A percentile compares a stretch with the other conserved stretches of the same genome.
phyloP scores from a whole-genome alignment of 1,140 invertebrate genomes.

The Listronotus oregonensis region DNA sequence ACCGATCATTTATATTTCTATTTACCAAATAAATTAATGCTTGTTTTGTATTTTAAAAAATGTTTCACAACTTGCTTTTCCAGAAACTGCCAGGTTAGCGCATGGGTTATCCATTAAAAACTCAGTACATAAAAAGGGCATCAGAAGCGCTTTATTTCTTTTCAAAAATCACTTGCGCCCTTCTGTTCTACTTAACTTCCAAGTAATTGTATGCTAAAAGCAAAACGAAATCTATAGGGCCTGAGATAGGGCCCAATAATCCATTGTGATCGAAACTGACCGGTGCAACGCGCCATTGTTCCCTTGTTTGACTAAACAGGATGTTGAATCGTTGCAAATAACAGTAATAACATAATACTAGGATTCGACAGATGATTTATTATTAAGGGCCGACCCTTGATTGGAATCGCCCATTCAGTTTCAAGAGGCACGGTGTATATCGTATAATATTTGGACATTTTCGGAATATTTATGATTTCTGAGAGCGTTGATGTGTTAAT shows the following conservation, averaged over 20 bases:
- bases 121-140: constrained; percentile 14
- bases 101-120: no score
- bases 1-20: no score
- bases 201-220: constrained; percentile 38
- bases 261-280: constrained; percentile 48
- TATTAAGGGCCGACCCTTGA: constrained; percentile 36
- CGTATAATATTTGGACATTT: constrained; percentile 51
- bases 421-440: constrained; percentile 46
- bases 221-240: constrained; percentile 11
- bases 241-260: constrained; percentile 38
- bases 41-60: no score
- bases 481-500: constrained; percentile 47
- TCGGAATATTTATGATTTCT: constrained; percentile 46
- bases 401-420: constrained; percentile 45
- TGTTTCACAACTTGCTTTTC: no score
- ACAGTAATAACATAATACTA: constrained; percentile 51
- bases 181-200: constrained; percentile 40
- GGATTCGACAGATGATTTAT: constrained; percentile 52
- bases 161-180: constrained; percentile 40
- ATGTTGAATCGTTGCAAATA: constrained; percentile 52
- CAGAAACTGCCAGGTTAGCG: no score
- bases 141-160: constrained; percentile 7
- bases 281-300: constrained; percentile 48
- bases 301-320: constrained; percentile 50
- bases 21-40: no score